Conservation (phyloP, 2,888 invertebrate species). For the Pseudococcus longispinus region DNA sequence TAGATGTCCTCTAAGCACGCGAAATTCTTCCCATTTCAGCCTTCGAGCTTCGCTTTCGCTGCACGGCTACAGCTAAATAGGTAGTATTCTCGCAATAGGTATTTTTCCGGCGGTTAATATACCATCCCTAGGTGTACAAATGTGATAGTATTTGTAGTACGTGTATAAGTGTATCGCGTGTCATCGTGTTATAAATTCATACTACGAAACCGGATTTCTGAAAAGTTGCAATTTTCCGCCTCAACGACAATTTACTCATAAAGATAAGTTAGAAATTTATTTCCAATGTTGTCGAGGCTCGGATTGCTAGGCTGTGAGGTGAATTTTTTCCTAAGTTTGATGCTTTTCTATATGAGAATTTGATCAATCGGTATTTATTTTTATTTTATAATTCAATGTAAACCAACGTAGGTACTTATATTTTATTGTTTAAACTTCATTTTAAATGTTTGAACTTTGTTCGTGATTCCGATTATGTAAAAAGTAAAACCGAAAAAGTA, state of each 20-base stretch:
- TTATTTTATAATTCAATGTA: no score
- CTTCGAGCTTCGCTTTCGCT: neutral
- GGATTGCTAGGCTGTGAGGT: neutral
- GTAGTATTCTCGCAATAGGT: neutral
- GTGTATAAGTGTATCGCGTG: neutral
- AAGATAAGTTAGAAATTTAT: neutral
- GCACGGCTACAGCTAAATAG: neutral
- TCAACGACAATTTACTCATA: conserved; percentile 2
- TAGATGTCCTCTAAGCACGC: conserved; percentile 16
- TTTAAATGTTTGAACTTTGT: neutral
- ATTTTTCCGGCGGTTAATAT: conserved; percentile 27
- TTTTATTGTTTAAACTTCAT: neutral
- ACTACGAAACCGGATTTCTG: neutral
- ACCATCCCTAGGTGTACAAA: neutral
- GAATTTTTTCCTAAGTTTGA: neutral
- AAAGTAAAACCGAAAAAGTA: no score
- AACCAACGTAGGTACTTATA: no score
- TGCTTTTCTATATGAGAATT: neutral
- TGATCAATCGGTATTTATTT: neutral
- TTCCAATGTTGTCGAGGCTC: neutral
- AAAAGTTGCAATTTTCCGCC: neutral
- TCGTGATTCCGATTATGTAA: no score
- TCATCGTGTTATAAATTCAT: neutral
- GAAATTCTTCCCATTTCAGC: conserved; percentile 1
- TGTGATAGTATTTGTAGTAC: neutral